A percentile compares a stretch with the other conserved stretches of the same genome.
These are phyloP conservation scores for Limnephilus auricula DNA, from an alignment of 2,888 invertebrate species.

Conservation along the genomic window DNA sequence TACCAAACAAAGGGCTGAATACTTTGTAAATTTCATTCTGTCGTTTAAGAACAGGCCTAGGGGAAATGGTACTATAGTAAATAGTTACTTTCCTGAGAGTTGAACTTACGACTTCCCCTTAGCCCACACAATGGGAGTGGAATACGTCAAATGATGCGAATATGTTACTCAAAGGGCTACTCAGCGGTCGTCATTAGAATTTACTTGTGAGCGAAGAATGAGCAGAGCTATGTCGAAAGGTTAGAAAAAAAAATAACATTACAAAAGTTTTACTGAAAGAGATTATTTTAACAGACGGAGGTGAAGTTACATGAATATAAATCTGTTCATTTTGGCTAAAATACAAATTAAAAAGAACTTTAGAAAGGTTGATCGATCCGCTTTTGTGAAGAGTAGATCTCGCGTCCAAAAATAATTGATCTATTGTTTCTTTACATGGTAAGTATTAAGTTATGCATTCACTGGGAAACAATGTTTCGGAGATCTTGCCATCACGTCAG, in stretches of 20 bases:
- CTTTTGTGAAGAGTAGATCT: too few species aligned
- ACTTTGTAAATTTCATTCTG: not conserved
- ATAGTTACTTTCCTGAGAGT: constrained; percentile 12
- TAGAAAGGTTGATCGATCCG: not conserved
- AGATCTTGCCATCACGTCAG: too few species aligned
- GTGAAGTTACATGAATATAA: not conserved
- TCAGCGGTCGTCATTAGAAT: constrained; percentile 33
- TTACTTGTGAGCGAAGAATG: constrained; percentile 13
- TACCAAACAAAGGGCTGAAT: not conserved
- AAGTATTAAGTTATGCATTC: too few species aligned
- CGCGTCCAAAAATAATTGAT: too few species aligned
- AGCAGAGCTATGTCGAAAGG: not conserved
- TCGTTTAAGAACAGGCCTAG: not conserved
- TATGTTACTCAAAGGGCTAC: constrained; percentile 13
- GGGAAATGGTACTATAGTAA: not conserved
- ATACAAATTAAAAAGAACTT: not conserved
- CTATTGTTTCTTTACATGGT: too few species aligned
- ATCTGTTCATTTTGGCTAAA: not conserved
- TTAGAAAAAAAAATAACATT: not conserved
- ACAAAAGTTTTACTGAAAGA: not conserved
- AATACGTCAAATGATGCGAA: constrained; percentile 41
- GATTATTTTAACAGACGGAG: not conserved
- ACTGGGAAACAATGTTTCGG: too few species aligned
- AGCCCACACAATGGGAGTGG: constrained; percentile 14
- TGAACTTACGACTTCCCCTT: constrained; percentile 5